Percentiles rank a stretch among this genome's conserved stretches.
phyloP scores from a whole-genome alignment of 2,888 invertebrate species.

The Megaustenia siamemsis region DNA sequence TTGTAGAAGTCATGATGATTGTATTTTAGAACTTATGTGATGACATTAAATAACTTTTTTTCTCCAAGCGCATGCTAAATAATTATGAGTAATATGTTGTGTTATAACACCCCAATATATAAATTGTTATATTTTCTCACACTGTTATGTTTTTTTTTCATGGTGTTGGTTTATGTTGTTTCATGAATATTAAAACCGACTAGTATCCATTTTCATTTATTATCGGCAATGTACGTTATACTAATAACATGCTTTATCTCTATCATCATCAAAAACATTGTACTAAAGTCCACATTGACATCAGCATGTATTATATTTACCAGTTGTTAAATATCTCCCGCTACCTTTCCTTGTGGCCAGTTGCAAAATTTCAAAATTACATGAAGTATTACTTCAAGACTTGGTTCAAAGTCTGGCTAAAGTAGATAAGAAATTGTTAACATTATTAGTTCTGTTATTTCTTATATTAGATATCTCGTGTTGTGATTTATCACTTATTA shows the following conservation, averaged over 20 bases:
- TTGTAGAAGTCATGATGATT: too few relatives aligned
- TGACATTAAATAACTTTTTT: too few relatives aligned
- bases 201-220: too few relatives aligned
- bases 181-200: too few relatives aligned
- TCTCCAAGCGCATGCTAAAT: too few relatives aligned
- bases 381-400: neutral
- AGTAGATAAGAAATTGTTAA: neutral
- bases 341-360: too few relatives aligned
- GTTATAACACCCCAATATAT: too few relatives aligned
- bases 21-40: too few relatives aligned
- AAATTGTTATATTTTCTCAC: neutral
- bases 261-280: neutral
- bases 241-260: neutral
- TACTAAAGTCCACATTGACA: neutral
- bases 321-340: too few relatives aligned
- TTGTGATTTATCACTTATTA: conserved; percentile 29
- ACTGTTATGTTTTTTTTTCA: neutral
- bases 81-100: too few relatives aligned
- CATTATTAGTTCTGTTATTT: conserved; percentile 6
- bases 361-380: neutral
- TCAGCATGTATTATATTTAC: conserved; percentile 5
- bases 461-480: conserved; percentile 18
- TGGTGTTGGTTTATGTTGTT: conserved; percentile 17
- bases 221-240: too few relatives aligned
- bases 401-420: neutral